These are phyloP conservation scores for Nomada ruficornis DNA, from an alignment of 2,888 invertebrate species.

Conservation along the genomic window DNA sequence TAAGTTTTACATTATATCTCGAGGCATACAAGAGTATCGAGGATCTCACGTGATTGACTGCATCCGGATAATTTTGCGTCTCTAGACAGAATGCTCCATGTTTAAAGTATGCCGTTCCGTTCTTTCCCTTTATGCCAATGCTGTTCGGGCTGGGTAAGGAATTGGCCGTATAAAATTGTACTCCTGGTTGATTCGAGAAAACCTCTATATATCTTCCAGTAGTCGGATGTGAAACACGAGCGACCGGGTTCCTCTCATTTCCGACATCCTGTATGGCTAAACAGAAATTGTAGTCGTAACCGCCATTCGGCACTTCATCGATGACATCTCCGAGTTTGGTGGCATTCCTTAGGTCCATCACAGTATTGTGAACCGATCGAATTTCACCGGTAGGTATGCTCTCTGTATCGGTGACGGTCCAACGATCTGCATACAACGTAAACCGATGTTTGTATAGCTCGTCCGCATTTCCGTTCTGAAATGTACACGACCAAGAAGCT, in stretches of 20 bases:
- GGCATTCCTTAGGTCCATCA: slow-evolving; percentile 90
- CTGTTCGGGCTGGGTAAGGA: slow-evolving; percentile 87
- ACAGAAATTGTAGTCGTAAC: slow-evolving; percentile 94
- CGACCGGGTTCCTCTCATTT: slow-evolving; percentile 86
- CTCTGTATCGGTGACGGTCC: slow-evolving; percentile 89
- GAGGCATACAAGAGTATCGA: neutral
- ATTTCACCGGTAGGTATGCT: slow-evolving; percentile 92
- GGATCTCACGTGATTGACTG: slow-evolving; percentile 90
- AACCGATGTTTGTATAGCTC: slow-evolving; percentile 89
- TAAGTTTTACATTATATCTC: neutral
- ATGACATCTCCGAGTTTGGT: slow-evolving; percentile 89
- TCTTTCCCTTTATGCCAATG: slow-evolving; percentile 88
- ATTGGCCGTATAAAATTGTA: slow-evolving; percentile 96
- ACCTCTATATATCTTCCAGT: slow-evolving; percentile 92
- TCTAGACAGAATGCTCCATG: slow-evolving; percentile 95
- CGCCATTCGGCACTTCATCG: slow-evolving; percentile 88
- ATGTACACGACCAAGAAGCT: slow-evolving; percentile 16
- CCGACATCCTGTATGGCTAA: slow-evolving; percentile 79
- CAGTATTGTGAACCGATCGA: slow-evolving; percentile 88
- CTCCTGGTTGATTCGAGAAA: slow-evolving; percentile 94
- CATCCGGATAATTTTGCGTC: slow-evolving; percentile 97
- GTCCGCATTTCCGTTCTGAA: slow-evolving; percentile 87
- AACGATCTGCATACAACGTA: slow-evolving; percentile 91
- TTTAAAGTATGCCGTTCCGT: slow-evolving; percentile 88
- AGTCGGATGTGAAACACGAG: slow-evolving; percentile 88